phyloP scores from a whole-genome alignment of 1,140 invertebrate species.

The Heliothis virescens region DNA sequence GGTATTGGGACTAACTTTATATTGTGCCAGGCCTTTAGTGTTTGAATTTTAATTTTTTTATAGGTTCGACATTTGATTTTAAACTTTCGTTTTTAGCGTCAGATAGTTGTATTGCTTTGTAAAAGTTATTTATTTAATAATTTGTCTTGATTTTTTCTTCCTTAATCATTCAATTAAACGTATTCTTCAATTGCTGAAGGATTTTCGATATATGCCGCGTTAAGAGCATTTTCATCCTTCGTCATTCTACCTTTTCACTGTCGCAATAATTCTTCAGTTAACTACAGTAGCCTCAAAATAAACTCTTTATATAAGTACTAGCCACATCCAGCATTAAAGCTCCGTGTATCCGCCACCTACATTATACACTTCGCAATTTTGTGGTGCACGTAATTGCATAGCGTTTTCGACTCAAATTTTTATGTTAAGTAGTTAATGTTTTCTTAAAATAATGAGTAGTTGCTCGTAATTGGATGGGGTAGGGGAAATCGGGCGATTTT shows the following conservation, averaged over 20 bases:
- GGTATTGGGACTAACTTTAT: neutral
- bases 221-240: too few relatives aligned
- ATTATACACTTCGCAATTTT: conserved; percentile 69
- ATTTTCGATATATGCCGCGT: too few relatives aligned
- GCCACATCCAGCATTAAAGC: conserved; percentile 43
- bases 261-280: neutral
- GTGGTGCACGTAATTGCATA: conserved; percentile 70
- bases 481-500: conserved; percentile 52
- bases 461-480: conserved; percentile 51
- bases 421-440: conserved; percentile 63
- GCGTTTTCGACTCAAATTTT: conserved; percentile 66
- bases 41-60: too few relatives aligned
- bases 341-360: conserved; percentile 33
- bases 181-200: too few relatives aligned
- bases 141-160: too few relatives aligned
- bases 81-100: too few relatives aligned
- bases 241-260: too few relatives aligned
- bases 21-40: neutral
- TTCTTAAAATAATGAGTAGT: conserved; percentile 61
- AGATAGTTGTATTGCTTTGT: too few relatives aligned
- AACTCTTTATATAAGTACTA: neutral
- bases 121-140: too few relatives aligned
- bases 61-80: too few relatives aligned
- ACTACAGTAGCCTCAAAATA: neutral
- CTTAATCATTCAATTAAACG: too few relatives aligned